Evolutionary conservation across 2,888 invertebrate genomes (phyloP).

Genomic region (Reticulitermes lucifugus): DNA sequence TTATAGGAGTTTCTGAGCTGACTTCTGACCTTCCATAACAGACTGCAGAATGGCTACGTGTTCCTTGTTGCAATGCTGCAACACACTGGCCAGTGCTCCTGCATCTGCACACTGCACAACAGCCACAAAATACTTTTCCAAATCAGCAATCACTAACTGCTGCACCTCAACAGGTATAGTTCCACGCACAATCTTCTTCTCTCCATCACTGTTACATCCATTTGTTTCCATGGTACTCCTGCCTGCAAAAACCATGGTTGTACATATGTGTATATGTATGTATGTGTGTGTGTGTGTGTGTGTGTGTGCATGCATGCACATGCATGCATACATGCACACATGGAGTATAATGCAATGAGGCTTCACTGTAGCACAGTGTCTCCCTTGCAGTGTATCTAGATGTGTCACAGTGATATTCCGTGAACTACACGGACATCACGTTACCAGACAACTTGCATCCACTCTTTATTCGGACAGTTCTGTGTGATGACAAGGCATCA

Average conservation of each 20-base stretch:
- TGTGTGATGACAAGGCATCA: too few relatives aligned
- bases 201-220: background rate
- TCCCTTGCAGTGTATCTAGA: too few relatives aligned
- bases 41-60: background rate
- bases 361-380: too few relatives aligned
- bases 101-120: conserved; percentile 3
- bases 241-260: background rate
- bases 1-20: background rate
- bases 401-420: too few relatives aligned
- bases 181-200: background rate
- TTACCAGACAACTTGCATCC: too few relatives aligned
- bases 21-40: background rate
- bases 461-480: too few relatives aligned
- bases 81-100: background rate
- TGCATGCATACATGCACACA: too few relatives aligned
- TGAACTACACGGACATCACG: too few relatives aligned
- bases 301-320: too few relatives aligned
- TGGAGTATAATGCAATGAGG: too few relatives aligned
- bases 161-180: background rate
- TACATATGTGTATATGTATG: background rate
- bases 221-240: background rate
- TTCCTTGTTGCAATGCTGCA: background rate
- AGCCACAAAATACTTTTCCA: conserved; percentile 25
- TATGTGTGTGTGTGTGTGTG: too few relatives aligned
- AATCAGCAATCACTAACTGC: background rate